Conservation (phyloP, 2,113 vertebrate genomes). For the Chunga burmeisteri region DNA sequence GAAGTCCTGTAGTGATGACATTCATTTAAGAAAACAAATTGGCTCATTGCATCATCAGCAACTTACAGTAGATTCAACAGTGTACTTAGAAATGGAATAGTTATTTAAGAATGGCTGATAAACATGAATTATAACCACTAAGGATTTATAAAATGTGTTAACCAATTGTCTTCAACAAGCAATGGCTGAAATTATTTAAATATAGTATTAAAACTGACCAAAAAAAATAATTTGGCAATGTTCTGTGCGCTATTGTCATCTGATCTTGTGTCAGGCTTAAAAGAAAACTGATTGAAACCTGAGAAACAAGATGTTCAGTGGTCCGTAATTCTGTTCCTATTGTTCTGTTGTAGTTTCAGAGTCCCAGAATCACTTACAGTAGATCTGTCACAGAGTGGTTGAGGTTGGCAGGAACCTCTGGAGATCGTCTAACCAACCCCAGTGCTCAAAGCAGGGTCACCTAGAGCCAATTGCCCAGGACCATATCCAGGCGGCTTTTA, state of each 20-base stretch:
- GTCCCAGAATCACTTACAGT: background rate
- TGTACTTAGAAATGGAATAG: background rate
- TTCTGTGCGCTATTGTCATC: background rate
- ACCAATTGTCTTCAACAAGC: background rate
- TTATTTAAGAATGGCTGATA: background rate
- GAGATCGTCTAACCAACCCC: background rate
- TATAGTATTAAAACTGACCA: background rate
- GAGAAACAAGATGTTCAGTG: background rate
- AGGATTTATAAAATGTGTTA: background rate
- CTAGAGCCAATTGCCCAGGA: no score
- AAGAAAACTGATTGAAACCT: background rate
- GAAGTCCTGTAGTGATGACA: background rate
- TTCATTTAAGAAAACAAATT: background rate
- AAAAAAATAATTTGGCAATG: background rate
- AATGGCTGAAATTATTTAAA: background rate
- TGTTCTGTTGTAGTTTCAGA: background rate
- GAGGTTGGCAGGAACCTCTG: background rate
- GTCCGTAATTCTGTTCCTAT: background rate
- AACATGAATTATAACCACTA: background rate
- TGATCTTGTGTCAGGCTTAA: background rate
- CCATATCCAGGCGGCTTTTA: background rate
- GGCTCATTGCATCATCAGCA: background rate
- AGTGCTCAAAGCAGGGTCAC: background rate
- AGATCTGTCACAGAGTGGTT: background rate
- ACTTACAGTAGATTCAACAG: background rate